These are phyloP conservation scores for Drepanosiphum platanoidis DNA, from an alignment of 2,888 invertebrate species.

Conservation along the genomic window DNA sequence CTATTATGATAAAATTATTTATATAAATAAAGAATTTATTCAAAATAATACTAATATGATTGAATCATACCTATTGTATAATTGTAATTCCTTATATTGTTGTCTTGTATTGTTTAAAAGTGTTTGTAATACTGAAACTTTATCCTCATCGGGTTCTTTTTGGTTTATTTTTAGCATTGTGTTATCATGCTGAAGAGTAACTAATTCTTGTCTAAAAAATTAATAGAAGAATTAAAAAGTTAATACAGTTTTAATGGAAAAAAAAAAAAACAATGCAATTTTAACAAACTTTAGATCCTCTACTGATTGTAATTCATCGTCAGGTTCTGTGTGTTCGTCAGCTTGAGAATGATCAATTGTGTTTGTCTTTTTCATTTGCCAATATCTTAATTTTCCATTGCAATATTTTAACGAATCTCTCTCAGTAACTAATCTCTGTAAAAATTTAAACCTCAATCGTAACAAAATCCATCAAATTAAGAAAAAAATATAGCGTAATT, in stretches of 20 bases:
- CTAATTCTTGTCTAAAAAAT: slow-evolving; percentile 79
- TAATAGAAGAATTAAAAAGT: not conserved
- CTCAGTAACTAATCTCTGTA: slow-evolving; percentile 76
- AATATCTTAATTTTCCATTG: slow-evolving; percentile 80
- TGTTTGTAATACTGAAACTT: slow-evolving; percentile 72
- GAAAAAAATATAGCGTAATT: slow-evolving; percentile 13
- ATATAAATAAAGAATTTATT: too few species aligned
- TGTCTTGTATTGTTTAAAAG: slow-evolving; percentile 85
- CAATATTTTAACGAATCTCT: slow-evolving; percentile 85
- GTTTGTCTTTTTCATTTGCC: slow-evolving; percentile 62
- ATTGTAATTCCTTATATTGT: slow-evolving; percentile 79
- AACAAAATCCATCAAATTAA: slow-evolving; percentile 64
- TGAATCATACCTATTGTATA: slow-evolving; percentile 68
- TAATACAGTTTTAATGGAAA: slow-evolving; percentile 20
- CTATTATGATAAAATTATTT: not conserved
- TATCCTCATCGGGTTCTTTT: slow-evolving; percentile 68
- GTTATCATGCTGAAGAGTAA: slow-evolving; percentile 90
- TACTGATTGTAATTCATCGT: too few species aligned
- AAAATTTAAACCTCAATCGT: too few species aligned
- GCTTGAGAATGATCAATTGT: slow-evolving; percentile 28
- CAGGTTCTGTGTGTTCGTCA: slow-evolving; percentile 22
- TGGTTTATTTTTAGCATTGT: slow-evolving; percentile 74
- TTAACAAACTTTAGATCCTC: slow-evolving; percentile 58
- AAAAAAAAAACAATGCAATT: not conserved
- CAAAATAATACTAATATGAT: not conserved